Base-by-base conservation (phyloP, 2,113 vertebrate species). In the Gasterosteus aculeatus region DNA sequence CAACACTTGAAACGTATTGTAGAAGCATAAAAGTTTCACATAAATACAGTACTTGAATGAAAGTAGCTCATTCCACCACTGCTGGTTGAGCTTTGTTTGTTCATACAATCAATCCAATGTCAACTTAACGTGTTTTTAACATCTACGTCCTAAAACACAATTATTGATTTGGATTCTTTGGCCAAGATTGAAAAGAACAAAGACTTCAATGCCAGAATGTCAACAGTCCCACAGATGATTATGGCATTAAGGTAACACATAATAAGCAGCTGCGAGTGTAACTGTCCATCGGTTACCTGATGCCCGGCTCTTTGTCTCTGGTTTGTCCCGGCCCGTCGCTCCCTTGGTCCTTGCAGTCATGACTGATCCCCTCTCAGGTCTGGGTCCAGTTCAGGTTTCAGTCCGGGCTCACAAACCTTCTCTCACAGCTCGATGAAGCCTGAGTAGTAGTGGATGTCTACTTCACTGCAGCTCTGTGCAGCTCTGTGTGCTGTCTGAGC, bases 301-400 rank as follows among this genome's bases (percentile, higher is more conserved):
- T 77, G 49, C 65, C 49, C 1, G 38, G 62, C 38, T 70, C 64
- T 58, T 72, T 26, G 66, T 18, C 33, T 1, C 67, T 15, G 65
- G 8, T 62, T 85, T 77, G n/a, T 60, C 71, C 39, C 22, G 46
- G 19, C 61, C 67, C 1, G 41, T 49, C 5, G 68, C 33, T 74
- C 31, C 73, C n/a, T 70, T 64, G 9, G 70, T 69, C 41, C 44
- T 42, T 5, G 73, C 71, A 49, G 83, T 90, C 90, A 90, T 87
- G 31, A 72, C 69, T 26, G 16, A 60, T 65, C 62, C n/a, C 16
- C 59, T 51, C 14, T 35, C 11, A 44, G 33, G 16, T 62, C 26
- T 19, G 39, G 1, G 9, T 51, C 42, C 44, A 35, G 22, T n/a
- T 67, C n/a, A 60, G 18, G 38, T 22, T 64, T 49, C 15, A 15